phyloP scores from a whole-genome alignment of 2,113 vertebrate species.

The Pedetes capensis region DNA sequence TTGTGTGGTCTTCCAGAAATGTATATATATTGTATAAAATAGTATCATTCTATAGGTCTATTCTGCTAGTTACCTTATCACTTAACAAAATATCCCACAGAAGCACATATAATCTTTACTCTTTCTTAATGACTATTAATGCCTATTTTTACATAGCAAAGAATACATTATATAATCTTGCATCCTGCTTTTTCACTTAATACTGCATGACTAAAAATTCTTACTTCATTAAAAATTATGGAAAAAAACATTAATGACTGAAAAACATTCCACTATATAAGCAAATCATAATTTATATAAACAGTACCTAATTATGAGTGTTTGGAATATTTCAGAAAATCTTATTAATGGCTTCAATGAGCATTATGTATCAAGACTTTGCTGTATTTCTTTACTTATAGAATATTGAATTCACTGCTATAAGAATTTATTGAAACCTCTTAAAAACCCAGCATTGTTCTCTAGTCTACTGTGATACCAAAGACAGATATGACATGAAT shows the following conservation, averaged over 20 bases:
- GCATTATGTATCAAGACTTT: conserved; percentile 11
- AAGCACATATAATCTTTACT: conserved; percentile 45
- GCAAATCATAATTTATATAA: conserved; percentile 41
- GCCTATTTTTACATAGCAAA: conserved; percentile 48
- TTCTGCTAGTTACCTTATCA: conserved; percentile 30
- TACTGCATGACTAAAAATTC: conserved; percentile 48
- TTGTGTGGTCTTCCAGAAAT: conserved; percentile 19
- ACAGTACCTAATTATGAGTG: conserved; percentile 47
- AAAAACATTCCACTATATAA: conserved; percentile 26
- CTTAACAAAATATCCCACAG: conserved; percentile 37
- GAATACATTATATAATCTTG: conserved; percentile 37
- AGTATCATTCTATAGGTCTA: conserved; percentile 12
- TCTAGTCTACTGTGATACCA: background rate
- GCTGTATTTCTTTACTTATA: background rate
- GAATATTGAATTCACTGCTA: conserved; percentile 31
- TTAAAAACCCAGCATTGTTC: background rate
- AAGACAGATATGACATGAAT: background rate
- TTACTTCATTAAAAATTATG: conserved; percentile 58
- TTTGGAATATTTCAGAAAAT: conserved; percentile 32
- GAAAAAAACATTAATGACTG: conserved; percentile 15
- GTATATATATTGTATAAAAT: background rate
- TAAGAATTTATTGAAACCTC: conserved; percentile 33
- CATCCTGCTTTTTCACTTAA: conserved; percentile 50
- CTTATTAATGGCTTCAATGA: conserved; percentile 15
- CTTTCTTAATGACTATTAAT: conserved; percentile 49